Evolutionary conservation across 2,888 invertebrate genomes (phyloP), one percentile per base, ranked within the genome.

Genomic region (Amiota mariae): DNA sequence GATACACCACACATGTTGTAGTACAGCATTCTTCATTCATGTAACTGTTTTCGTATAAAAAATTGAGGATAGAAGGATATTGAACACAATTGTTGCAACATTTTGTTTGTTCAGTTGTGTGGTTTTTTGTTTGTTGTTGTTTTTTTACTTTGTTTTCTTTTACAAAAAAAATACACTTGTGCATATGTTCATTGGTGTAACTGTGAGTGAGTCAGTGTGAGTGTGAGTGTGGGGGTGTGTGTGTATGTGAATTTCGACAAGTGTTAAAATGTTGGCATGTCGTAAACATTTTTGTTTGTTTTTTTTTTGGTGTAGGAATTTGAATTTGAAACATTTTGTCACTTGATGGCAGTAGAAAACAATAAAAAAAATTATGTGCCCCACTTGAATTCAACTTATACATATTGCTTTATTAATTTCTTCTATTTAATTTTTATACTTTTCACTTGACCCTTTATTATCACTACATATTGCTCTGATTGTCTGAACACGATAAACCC

Each of bases 81-180:
- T 46, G 36, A 63, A 12, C 18, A 36, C 24, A 63, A 63, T 36
- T 63, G 24, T 63, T 46, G 36, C n/a, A 4, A 13, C 13, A 20
- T 36, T 15, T 15, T 63, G 63, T 63, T 63, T 63, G 63, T 46
- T 46, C 63, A 63, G 63, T 63, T 63, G 63, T 63, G 71, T 79
- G 72, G 72, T 76, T 70, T 67, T 57, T 70, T 67, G 48, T 66
- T 49, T 76, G 72, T 63, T 72, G 72, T 68, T 71, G 76, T 78
- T 71, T 54, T 61, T 63, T 61, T n/a, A 18, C 20, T 70, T 61
- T 61, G 57, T 47, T 61, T 51, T 79, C 75, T 78, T 70, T 72
- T 57, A 15, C 15, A 54, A 15, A n/a, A n/a, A n/a, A 24, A 3
- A 57, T 82, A 82, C 85, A 84, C 81, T 81, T 72, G 76, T 63